Evolutionary conservation across 1,140 invertebrate genomes (phyloP).

Genomic region (Drosophila willistoni): DNA sequence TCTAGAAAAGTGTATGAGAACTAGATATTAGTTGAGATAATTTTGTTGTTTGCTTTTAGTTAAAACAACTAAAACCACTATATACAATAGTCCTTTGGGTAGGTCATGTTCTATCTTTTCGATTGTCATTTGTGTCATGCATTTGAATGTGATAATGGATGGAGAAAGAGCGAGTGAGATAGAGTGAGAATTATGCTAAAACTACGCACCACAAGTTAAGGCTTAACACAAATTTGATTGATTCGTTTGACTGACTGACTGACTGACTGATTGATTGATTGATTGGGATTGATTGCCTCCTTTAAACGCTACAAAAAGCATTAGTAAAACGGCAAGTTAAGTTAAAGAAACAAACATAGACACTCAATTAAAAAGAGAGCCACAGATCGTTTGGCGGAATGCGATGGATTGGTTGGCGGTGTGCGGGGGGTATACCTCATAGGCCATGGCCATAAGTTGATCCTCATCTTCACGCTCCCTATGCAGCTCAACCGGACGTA

Average conservation of each 20-base stretch:
- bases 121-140: slow-evolving; percentile 8
- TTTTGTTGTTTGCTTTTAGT: too few relatives aligned
- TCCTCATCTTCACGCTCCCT: slow-evolving; percentile 64
- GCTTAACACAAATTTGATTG: slow-evolving; percentile 53
- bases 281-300: slow-evolving; percentile 10
- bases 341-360: slow-evolving; percentile 29
- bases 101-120: slow-evolving; percentile 9
- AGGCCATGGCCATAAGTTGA: slow-evolving; percentile 71
- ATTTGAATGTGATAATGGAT: slow-evolving; percentile 22
- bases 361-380: slow-evolving; percentile 20
- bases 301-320: slow-evolving; percentile 54
- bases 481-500: slow-evolving; percentile 76
- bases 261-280: slow-evolving; percentile 3
- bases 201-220: slow-evolving; percentile 64
- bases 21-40: slow-evolving; percentile 21
- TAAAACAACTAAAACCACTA: neutral
- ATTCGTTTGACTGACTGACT: slow-evolving; percentile 4
- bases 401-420: slow-evolving; percentile 18
- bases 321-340: slow-evolving; percentile 52
- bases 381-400: neutral
- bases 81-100: slow-evolving; percentile 5
- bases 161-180: neutral
- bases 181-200: slow-evolving; percentile 28
- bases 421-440: slow-evolving; percentile 58
- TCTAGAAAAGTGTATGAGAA: slow-evolving; percentile 39